Percentiles rank a stretch among this genome's conserved stretches.
These are phyloP conservation scores for Nomada flava DNA, from an alignment of 2,888 invertebrate species.

Conservation along the genomic window DNA sequence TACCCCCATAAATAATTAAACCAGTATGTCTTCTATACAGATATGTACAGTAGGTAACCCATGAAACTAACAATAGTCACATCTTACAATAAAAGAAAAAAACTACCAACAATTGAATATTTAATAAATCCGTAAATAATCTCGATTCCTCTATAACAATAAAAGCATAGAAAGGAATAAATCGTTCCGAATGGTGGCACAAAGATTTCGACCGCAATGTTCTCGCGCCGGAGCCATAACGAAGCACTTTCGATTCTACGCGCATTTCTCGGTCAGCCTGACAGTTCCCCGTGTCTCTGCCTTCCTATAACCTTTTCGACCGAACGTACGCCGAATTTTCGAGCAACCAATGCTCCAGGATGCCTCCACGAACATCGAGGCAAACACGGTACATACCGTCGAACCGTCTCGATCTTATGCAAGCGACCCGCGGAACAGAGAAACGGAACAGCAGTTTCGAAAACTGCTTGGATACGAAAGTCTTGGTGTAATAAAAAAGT, in stretches of 20 bases:
- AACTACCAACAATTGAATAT: no score
- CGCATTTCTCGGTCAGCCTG: constrained; percentile 26
- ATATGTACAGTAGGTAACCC: no score
- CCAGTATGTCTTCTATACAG: no score
- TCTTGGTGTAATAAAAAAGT: not conserved
- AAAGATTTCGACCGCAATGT: not conserved
- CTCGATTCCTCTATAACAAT: no score
- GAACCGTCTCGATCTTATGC: not conserved
- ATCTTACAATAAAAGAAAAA: no score
- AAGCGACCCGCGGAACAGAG: not conserved
- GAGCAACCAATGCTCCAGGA: not conserved
- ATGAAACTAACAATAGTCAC: no score
- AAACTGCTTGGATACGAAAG: constrained; percentile 1
- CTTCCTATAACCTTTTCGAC: not conserved
- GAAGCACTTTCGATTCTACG: constrained; percentile 42
- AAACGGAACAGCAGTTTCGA: not conserved
- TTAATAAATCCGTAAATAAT: no score
- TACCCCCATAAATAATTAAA: no score
- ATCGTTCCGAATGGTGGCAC: no score
- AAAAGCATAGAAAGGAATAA: no score
- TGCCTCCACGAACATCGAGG: not conserved
- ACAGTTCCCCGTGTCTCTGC: not conserved
- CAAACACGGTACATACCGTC: not conserved
- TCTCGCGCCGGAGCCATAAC: constrained; percentile 12
- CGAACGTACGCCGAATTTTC: constrained; percentile 39